Evolutionary conservation across 2,797 vertebrate species (phyloP).

Genomic region (Hypotaenidia philippensis): DNA sequence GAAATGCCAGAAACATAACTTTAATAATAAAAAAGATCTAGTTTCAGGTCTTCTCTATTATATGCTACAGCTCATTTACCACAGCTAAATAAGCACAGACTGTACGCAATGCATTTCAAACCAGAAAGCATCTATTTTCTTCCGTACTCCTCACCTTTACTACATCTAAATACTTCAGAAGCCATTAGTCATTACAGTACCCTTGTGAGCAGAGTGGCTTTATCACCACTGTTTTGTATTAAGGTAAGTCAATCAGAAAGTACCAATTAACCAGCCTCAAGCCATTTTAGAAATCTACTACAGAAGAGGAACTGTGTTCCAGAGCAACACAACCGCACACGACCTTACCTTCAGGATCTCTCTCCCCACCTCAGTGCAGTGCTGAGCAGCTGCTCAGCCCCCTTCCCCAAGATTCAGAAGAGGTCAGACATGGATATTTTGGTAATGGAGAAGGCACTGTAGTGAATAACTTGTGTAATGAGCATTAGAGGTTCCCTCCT

Average conservation of each 20-base stretch:
- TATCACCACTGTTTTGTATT: not conserved
- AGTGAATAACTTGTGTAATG: not conserved
- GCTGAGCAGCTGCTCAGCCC: not conserved
- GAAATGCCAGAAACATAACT: not conserved
- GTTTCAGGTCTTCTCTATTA: not conserved
- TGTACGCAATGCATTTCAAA: not conserved
- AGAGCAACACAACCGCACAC: rapidly evolving
- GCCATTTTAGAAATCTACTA: not conserved
- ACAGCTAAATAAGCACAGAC: not conserved
- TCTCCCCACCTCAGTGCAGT: not conserved
- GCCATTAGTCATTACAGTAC: not conserved
- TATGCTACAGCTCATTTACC: not conserved
- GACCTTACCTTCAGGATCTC: not conserved
- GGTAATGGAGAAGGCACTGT: not conserved
- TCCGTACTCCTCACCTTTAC: not conserved
- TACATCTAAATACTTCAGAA: not conserved
- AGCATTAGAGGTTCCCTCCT: not conserved
- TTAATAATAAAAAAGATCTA: not conserved
- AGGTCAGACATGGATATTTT: not conserved
- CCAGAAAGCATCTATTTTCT: not conserved
- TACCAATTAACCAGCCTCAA: not conserved
- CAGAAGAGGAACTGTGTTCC: not conserved
- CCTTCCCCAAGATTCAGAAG: not conserved
- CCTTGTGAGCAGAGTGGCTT: not conserved
- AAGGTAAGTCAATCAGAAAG: not conserved